These are phyloP conservation scores for Melanotaenia pygmaea DNA, from an alignment of 2,797 vertebrate genomes.

Conservation along the genomic window DNA sequence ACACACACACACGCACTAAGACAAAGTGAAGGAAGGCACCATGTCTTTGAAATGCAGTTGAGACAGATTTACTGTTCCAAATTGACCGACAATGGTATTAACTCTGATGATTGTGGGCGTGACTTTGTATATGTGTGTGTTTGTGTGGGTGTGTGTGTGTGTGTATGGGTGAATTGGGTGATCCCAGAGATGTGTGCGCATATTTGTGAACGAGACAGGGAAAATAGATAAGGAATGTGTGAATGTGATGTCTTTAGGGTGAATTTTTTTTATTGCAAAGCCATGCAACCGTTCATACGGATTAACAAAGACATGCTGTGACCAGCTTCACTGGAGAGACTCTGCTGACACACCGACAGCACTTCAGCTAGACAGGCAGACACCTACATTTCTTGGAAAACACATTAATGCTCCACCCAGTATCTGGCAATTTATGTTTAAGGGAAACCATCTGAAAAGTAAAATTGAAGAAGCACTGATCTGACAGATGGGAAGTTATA, in stretches of 20 bases:
- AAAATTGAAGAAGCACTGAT: background rate
- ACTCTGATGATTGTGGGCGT: slow-evolving; percentile 39
- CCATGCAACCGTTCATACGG: slow-evolving; percentile 17
- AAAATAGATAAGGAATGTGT: slow-evolving; percentile 28
- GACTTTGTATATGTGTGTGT: slow-evolving; percentile 35
- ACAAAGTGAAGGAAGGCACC: slow-evolving; percentile 35
- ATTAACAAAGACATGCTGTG: slow-evolving; percentile 36
- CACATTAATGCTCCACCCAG: slow-evolving; percentile 1
- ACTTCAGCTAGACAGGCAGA: slow-evolving; percentile 38
- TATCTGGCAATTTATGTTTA: slow-evolving; percentile 3
- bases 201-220: background rate
- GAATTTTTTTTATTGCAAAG: slow-evolving; percentile 29
- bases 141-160: slow-evolving; percentile 19
- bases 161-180: slow-evolving; percentile 29
- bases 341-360: slow-evolving; percentile 33
- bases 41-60: slow-evolving; percentile 63
- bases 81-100: slow-evolving; percentile 60
- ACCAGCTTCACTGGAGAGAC: slow-evolving; percentile 40
- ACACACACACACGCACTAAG: slow-evolving; percentile 7
- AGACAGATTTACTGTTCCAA: slow-evolving; percentile 64
- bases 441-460: slow-evolving; percentile 8
- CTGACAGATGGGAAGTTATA: slow-evolving; percentile 2
- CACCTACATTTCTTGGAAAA: slow-evolving; percentile 32
- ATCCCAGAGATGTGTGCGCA: slow-evolving; percentile 15
- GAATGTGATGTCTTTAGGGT: slow-evolving; percentile 37